Evolutionary conservation across 2,888 invertebrate genomes (phyloP).

Genomic region (Luffia ferchaultella): DNA sequence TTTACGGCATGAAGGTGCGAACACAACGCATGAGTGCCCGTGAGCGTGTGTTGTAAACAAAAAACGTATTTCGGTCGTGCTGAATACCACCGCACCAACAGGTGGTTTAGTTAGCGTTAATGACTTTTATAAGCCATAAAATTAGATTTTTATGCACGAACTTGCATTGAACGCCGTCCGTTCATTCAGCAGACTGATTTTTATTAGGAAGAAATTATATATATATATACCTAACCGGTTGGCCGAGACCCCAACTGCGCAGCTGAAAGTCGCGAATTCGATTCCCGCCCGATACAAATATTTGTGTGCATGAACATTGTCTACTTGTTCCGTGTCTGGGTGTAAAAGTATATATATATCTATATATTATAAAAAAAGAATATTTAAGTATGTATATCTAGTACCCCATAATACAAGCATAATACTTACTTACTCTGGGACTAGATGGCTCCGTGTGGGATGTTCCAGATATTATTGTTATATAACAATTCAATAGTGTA

Average conservation of each 20-base stretch:
- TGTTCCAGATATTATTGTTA: too few species aligned
- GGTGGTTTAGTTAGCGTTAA: neutral
- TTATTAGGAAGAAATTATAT: neutral
- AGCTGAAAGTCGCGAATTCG: neutral
- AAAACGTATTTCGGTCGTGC: neutral
- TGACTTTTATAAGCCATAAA: constrained; percentile 1
- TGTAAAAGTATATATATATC: neutral
- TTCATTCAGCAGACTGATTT: neutral
- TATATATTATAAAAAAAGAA: neutral
- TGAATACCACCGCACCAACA: neutral
- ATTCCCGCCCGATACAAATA: neutral
- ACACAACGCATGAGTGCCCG: neutral
- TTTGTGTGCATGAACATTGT: neutral
- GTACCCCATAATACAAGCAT: too few species aligned
- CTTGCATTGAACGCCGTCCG: neutral
- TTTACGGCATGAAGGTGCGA: neutral
- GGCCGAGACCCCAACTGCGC: neutral
- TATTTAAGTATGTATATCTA: too few species aligned
- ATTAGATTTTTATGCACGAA: neutral
- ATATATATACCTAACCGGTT: too few species aligned
- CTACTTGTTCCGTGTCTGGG: neutral
- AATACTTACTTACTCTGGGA: too few species aligned
- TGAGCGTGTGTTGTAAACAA: neutral
- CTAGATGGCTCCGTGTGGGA: too few species aligned
- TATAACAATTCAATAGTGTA: too few species aligned